Evolutionary conservation across 2,888 invertebrate species (phyloP).

Genomic region (Erebia ligea): DNA sequence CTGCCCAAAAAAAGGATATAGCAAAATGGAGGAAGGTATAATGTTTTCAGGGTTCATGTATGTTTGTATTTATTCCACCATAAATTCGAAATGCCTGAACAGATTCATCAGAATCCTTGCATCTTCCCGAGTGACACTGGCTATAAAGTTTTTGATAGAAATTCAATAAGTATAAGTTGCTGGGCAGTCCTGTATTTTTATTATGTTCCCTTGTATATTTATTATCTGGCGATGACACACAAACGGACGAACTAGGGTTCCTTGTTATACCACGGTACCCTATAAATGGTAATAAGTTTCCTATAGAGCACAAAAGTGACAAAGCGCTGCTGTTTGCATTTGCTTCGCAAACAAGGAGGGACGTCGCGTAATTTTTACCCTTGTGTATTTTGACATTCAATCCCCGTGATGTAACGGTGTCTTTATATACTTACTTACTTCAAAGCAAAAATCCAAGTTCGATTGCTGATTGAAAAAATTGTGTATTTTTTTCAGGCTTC

Average conservation of each 20-base stretch:
- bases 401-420: not conserved
- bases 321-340: conserved; percentile 7
- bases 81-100: too few relatives aligned
- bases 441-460: not conserved
- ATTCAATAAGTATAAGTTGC: too few relatives aligned
- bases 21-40: too few relatives aligned
- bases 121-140: too few relatives aligned
- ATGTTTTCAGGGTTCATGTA: too few relatives aligned
- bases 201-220: too few relatives aligned
- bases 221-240: too few relatives aligned
- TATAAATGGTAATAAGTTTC: conserved; percentile 9
- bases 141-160: too few relatives aligned
- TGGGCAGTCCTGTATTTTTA: too few relatives aligned
- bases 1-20: too few relatives aligned
- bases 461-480: not conserved
- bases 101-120: too few relatives aligned
- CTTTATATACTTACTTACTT: not conserved
- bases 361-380: not conserved
- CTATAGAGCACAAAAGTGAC: conserved; percentile 8
- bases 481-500: not conserved
- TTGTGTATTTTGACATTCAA: not conserved
- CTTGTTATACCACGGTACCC: not conserved
- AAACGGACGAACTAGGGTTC: not conserved
- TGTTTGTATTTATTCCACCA: too few relatives aligned
- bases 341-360: conserved; percentile 7